Conservation (phyloP, 2,113 vertebrate genomes). For the Sprattus sprattus region DNA sequence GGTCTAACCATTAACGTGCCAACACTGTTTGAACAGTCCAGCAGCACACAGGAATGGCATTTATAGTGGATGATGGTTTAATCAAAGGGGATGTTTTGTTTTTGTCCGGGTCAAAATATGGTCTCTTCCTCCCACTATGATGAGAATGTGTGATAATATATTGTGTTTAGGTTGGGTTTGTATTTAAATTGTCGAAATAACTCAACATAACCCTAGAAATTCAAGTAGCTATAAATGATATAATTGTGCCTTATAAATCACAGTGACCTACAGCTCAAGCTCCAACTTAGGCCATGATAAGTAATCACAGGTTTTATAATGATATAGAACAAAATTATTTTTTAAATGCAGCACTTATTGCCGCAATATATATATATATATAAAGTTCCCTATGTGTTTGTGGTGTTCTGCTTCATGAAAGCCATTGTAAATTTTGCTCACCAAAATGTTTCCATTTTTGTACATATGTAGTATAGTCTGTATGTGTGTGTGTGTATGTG, state of each 20-base stretch:
- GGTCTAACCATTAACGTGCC: constrained; percentile 82
- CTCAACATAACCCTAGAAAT: constrained; percentile 1
- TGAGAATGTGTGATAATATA: constrained; percentile 20
- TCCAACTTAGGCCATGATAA: constrained; percentile 15
- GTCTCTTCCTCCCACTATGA: constrained; percentile 15
- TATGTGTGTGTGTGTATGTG: constrained; percentile 19
- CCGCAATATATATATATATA: constrained; percentile 1
- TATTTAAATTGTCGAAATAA: constrained; percentile 15
- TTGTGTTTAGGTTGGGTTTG: constrained; percentile 25
- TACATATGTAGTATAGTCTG: not conserved
- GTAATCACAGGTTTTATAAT: constrained; percentile 14
- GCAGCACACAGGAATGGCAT: constrained; percentile 56
- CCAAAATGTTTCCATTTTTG: constrained; percentile 9
- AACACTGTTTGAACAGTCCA: constrained; percentile 59
- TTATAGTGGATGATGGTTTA: constrained; percentile 46
- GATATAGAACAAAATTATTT: constrained; percentile 5
- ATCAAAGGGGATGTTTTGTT: constrained; percentile 39
- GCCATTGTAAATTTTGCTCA: not conserved
- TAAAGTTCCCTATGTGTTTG: not conserved
- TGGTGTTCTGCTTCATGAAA: constrained; percentile 14
- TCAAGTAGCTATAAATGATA: constrained; percentile 7
- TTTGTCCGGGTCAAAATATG: constrained; percentile 35
- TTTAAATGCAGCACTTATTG: not conserved
- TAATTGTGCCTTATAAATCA: constrained; percentile 15
- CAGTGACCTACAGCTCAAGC: not conserved